Conservation (phyloP, 1,140 invertebrate genomes). For the Panulirus ornatus region DNA sequence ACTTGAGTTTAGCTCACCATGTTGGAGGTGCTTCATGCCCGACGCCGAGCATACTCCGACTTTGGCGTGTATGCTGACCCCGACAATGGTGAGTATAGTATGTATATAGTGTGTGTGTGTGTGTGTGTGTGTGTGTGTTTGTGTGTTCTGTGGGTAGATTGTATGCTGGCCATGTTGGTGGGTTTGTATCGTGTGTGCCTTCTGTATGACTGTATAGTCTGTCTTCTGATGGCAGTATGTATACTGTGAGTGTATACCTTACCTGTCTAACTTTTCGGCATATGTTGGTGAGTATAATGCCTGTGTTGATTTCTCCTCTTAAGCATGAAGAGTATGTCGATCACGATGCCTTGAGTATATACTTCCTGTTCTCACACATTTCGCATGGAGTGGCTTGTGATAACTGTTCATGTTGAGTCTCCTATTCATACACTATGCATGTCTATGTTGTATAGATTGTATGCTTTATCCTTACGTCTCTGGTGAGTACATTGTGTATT, state of each 20-base stretch:
- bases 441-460: too few species aligned
- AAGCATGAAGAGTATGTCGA: not conserved
- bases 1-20: too few species aligned
- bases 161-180: not conserved
- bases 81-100: conserved; percentile 43
- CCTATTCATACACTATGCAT: too few species aligned
- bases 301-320: not conserved
- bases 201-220: not conserved
- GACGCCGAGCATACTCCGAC: conserved; percentile 45
- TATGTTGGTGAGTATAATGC: not conserved
- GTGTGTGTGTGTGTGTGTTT: conserved; percentile 27
- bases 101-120: not conserved
- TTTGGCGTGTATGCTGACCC: conserved; percentile 49
- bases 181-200: not conserved
- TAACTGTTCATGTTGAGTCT: too few species aligned
- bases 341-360: too few species aligned
- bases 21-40: conserved; percentile 44
- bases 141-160: not conserved
- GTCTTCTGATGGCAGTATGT: not conserved
- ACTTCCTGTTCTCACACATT: too few species aligned
- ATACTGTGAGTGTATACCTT: not conserved
- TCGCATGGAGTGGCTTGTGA: too few species aligned
- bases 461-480: not conserved
- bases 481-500: not conserved
- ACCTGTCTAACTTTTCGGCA: not conserved